Conservation (phyloP, 2,797 vertebrate genomes). For the Anas acuta region DNA sequence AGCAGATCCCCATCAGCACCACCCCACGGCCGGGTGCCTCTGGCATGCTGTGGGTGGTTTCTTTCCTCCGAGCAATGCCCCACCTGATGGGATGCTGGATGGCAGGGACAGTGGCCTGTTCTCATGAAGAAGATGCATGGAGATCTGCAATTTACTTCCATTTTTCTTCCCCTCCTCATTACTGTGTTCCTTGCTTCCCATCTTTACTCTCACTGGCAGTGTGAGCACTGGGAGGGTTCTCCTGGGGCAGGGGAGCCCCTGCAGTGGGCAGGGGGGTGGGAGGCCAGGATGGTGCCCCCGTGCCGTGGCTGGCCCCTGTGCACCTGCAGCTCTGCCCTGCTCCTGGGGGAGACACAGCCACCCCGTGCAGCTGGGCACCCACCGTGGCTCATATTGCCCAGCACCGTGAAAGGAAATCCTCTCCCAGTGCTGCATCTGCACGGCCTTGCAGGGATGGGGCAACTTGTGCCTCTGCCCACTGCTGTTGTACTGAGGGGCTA, state of each 20-base stretch:
- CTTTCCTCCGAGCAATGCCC: background rate
- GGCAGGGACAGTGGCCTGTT: accelerated
- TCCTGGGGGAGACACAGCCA: background rate
- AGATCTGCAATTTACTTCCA: too few relatives aligned
- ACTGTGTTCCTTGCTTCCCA: accelerated
- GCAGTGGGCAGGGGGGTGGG: too few relatives aligned
- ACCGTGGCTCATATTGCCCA: accelerated
- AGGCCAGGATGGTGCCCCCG: background rate
- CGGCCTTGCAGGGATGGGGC: background rate
- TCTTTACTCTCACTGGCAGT: background rate
- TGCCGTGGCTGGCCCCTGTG: background rate
- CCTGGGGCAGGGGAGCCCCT: background rate
- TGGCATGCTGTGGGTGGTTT: accelerated
- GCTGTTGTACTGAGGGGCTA: background rate
- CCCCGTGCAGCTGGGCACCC: background rate
- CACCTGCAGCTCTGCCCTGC: background rate
- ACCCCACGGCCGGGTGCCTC: background rate
- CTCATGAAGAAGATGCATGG: background rate
- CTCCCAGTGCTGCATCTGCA: background rate
- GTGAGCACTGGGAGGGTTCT: background rate
- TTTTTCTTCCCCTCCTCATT: too few relatives aligned
- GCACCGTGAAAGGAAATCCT: background rate
- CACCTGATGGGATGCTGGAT: accelerated
- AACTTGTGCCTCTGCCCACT: background rate
- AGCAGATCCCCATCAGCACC: accelerated